Evolutionary conservation across 92 coral and sea anemone genomes (phyloP).

Genomic region (Meandrina meandrites): DNA sequence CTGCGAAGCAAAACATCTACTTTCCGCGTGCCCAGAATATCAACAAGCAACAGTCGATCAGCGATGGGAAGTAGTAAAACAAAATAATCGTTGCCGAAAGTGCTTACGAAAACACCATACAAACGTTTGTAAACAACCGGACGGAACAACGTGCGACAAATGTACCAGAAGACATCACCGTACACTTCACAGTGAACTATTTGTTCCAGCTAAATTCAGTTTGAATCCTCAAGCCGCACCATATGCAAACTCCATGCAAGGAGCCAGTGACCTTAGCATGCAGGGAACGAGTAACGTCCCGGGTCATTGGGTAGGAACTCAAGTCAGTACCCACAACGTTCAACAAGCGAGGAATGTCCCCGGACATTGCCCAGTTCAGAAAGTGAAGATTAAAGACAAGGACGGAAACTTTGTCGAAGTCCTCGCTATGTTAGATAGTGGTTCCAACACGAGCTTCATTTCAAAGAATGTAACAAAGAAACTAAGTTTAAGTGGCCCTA

Average conservation of each 20-base stretch:
- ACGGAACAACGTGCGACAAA: conserved; percentile 43
- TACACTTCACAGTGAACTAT: conserved; percentile 46
- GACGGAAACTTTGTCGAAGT: conserved; percentile 34
- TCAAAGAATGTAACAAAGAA: conserved; percentile 39
- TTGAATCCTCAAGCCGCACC: conserved; percentile 16
- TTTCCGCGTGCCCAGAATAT: conserved; percentile 45
- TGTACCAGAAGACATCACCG: conserved; percentile 61
- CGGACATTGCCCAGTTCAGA: conserved; percentile 53
- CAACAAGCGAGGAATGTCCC: conserved; percentile 24
- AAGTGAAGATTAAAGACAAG: conserved; percentile 30
- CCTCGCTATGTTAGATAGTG: conserved; percentile 53
- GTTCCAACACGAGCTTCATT: conserved; percentile 54
- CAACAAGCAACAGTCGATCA: conserved; percentile 29
- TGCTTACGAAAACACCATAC: conserved; percentile 55
- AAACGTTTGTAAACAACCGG: conserved; percentile 32
- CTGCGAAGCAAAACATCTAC: conserved; percentile 39
- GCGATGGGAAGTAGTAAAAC: conserved; percentile 45
- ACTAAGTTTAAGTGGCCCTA: conserved; percentile 45
- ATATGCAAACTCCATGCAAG: neutral
- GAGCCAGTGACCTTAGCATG: conserved; percentile 23
- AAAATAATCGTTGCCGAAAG: conserved; percentile 46
- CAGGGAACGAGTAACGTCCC: conserved; percentile 12
- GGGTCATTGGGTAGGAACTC: neutral
- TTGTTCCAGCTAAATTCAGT: conserved; percentile 2
- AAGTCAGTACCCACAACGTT: conserved; percentile 10